Base-by-base conservation (phyloP, 2,113 vertebrate species). In the Amazona vittata region DNA sequence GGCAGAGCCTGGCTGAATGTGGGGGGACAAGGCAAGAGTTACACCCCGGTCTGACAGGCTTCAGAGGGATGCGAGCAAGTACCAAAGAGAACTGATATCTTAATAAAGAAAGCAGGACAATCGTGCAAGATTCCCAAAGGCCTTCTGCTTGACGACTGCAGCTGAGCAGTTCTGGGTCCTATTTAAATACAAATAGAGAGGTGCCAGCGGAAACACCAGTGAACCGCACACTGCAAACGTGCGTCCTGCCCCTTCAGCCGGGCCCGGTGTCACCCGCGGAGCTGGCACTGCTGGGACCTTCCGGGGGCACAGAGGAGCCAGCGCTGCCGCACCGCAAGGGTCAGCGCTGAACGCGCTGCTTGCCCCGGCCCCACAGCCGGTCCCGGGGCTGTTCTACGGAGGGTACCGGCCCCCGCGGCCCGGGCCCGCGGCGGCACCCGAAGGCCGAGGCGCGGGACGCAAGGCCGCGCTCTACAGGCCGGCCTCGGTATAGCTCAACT, bases 51-150 rank as follows among this genome's bases (percentile, higher is more conserved):
- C 33, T 5, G 13, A 3, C 29, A 24, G 14, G 10, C 22, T 60
- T 6, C 71, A 35, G 39, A 0, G 3, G 6, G 17, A 17, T 39
- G 16, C 60, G 33, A 46, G 31, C 43, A 29, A 47, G 65, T 19
- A 4, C 4, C 18, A 55, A 19, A 39, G 29, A 60, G 22, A 77
- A 3, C 3, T 0, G 0, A 2, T 21, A 10, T 1, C 17, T n/a
- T 18, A 70, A 64, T 24, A 15, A 11, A 7, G 1, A 6, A n/a
- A 7, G 25, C 20, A 37, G 39, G 7, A 64, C 92, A 90, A 16
- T 3, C 2, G 4, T 1, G 5, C 12, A 26, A 17, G 10, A 31
- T 52, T 65, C 50, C 16, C 9, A 20, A 41, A n/a, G 46, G 2
- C 9, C 26, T 8, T 41, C n/a, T 37, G 15, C 24, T 88, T 29